phyloP scores from a whole-genome alignment of 2,113 vertebrate species.

The Lophura nycthemera region DNA sequence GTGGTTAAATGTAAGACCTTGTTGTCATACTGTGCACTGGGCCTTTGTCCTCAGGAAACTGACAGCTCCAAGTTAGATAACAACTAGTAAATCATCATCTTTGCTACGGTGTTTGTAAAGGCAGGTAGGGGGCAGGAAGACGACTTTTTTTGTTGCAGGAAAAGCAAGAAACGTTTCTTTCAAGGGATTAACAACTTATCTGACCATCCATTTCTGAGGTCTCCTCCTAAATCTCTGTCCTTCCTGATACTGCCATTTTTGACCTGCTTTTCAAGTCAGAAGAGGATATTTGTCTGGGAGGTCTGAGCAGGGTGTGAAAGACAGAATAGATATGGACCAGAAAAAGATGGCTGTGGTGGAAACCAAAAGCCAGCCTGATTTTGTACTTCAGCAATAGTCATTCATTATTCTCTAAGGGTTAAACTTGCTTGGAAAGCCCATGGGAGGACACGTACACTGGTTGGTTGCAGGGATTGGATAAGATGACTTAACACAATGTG shows the following conservation, averaged over 20 bases:
- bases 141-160: background rate
- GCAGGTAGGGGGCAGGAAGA: conserved; percentile 19
- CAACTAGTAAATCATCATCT: conserved; percentile 59
- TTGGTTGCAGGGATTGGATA: conserved; percentile 23
- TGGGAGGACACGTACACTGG: background rate
- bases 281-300: background rate
- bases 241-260: background rate
- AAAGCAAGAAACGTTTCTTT: background rate
- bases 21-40: conserved; percentile 51
- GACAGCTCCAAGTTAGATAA: conserved; percentile 62
- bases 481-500: conserved; percentile 40
- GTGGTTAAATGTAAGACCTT: conserved; percentile 59
- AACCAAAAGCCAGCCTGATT: background rate
- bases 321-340: background rate
- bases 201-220: background rate
- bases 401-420: conserved; percentile 28
- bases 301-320: background rate
- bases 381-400: background rate
- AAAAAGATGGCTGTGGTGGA: background rate
- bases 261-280: background rate
- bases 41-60: conserved; percentile 66
- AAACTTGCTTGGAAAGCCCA: conserved; percentile 29
- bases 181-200: conserved; percentile 25
- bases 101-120: conserved; percentile 22
- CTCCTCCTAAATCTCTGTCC: background rate